phyloP scores from a whole-genome alignment of 2,797 vertebrate species.

The Alca torda region DNA sequence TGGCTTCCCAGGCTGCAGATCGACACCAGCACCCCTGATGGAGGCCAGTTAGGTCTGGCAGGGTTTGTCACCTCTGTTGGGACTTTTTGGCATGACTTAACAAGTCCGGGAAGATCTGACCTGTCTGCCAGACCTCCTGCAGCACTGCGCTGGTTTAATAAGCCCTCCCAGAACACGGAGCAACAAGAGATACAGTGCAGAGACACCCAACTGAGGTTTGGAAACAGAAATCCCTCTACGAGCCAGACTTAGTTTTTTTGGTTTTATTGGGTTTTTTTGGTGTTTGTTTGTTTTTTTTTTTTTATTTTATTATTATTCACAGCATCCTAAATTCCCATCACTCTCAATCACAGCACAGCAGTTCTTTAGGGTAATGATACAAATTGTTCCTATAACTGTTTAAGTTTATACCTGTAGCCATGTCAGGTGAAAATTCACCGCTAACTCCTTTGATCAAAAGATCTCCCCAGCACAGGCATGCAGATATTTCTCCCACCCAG shows the following conservation, averaged over 20 bases:
- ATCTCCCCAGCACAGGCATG: accelerated
- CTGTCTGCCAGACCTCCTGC: neutral
- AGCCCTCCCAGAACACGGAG: neutral
- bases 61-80: neutral
- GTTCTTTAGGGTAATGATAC: neutral
- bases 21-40: neutral
- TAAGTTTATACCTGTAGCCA: neutral
- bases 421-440: neutral
- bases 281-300: neutral
- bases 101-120: neutral
- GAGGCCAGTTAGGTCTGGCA: neutral
- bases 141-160: neutral
- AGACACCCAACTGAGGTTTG: neutral
- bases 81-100: neutral
- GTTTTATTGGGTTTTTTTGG: neutral
- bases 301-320: neutral
- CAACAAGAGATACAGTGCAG: neutral
- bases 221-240: neutral
- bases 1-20: neutral
- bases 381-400: neutral
- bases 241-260: neutral
- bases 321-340: neutral
- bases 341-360: neutral
- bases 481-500: neutral
- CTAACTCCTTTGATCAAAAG: neutral